These are phyloP conservation scores for Diglossa cyanea DNA, from an alignment of 2,797 vertebrate genomes.

Conservation along the genomic window DNA sequence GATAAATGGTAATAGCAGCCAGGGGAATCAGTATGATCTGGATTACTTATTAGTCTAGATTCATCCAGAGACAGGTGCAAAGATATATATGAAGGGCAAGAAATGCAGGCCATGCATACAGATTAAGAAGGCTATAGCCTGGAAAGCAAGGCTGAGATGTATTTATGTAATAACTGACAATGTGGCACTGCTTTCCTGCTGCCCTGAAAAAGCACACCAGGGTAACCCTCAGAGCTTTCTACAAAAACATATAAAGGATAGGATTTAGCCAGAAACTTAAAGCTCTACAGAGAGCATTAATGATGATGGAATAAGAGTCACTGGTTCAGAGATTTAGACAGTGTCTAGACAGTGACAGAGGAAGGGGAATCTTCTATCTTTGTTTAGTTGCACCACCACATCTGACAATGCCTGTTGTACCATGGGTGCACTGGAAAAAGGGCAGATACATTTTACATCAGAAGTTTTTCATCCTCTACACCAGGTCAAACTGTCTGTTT, in stretches of 20 bases:
- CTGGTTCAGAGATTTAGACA: neutral
- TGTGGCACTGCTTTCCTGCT: neutral
- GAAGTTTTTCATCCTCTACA: neutral
- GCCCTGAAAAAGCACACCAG: neutral
- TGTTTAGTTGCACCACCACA: neutral
- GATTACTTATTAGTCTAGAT: conserved; percentile 20
- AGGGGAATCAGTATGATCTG: conserved; percentile 7
- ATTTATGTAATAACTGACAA: neutral
- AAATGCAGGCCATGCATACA: neutral
- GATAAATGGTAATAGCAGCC: neutral
- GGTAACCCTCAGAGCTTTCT: neutral
- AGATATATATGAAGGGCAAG: conserved; percentile 5
- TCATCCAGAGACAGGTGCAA: neutral
- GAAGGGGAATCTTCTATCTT: neutral
- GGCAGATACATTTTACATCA: neutral
- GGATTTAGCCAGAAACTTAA: neutral
- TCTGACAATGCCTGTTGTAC: neutral
- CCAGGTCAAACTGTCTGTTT: neutral
- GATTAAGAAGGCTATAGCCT: neutral
- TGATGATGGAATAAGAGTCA: neutral
- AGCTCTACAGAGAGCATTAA: neutral
- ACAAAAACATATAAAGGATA: neutral
- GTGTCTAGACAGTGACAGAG: neutral
- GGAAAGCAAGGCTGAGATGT: neutral
- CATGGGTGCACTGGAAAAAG: neutral